Conservation (phyloP, 2,113 vertebrate species). For the Lamprologus sp. region DNA sequence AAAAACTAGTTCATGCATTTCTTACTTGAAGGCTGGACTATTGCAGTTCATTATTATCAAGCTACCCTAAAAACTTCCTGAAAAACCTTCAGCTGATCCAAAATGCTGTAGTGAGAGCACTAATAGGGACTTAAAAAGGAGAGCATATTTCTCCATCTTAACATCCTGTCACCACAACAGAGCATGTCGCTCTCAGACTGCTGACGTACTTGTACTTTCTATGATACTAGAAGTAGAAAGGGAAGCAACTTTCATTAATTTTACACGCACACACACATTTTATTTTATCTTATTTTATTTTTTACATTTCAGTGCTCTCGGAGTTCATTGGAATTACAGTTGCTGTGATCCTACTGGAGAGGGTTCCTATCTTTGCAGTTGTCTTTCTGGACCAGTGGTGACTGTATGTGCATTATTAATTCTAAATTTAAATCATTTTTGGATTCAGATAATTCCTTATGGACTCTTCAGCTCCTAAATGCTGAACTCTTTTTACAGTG, state of each 20-base stretch:
- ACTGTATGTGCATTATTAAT: neutral
- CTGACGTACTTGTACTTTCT: neutral
- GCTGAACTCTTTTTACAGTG: neutral
- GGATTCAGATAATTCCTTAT: neutral
- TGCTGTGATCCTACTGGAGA: neutral
- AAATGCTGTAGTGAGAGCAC: neutral
- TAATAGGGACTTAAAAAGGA: neutral
- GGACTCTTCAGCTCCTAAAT: neutral
- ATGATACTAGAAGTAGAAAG: neutral
- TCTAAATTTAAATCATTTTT: neutral
- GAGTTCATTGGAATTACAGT: neutral
- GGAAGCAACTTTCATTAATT: neutral
- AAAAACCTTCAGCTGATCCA: neutral
- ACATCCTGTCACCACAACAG: neutral
- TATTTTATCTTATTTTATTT: neutral
- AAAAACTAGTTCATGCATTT: neutral
- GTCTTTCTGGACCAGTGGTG: neutral
- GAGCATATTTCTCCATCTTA: neutral
- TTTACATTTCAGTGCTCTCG: neutral
- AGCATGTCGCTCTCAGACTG: neutral
- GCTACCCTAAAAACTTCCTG: neutral
- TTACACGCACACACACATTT: neutral
- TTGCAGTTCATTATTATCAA: neutral
- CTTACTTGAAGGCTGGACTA: neutral
- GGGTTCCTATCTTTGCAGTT: neutral